Base-by-base conservation (phyloP, 2,888 invertebrate genomes). In the Himalopsyche tibetana region DNA sequence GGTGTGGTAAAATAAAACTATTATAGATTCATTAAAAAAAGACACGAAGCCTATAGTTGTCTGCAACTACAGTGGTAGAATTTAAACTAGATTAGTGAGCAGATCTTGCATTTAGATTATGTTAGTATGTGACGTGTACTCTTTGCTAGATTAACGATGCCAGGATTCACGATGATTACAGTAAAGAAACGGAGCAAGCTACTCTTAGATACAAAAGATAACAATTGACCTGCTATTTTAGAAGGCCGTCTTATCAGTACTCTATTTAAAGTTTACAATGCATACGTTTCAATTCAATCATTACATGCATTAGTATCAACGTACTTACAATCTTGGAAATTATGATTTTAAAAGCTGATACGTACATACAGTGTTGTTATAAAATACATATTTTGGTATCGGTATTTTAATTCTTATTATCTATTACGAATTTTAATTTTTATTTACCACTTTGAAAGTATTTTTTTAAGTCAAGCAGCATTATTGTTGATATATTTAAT, bases 221-320 rank as follows among this genome's bases (percentile, higher is more conserved):
- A 74, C 74, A 74, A 74, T 74, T 74, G 74, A 74, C 74, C 74
- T 74, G 74, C 74, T 74, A 74, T 74, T 74, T 74, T 4, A 74
- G 74, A 74, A 74, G 74, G 74, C 74, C 38, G 28, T 36, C 19
- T 69, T 69, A 69, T 69, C 74, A 12, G 9, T 74, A 74, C 74
- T 74, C 74, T 74, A 74, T 74, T 74, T 74, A 74, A 74, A 74
- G 74, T 2, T 74, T 36, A 74, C 74, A 74, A 38, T 74, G 74
- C 74, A 74, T 74, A 74, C 6, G 74, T 74, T 74, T 74, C 74
- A 74, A 74, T 74, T 38, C 74, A 74, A 74, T 74, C 74, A 38
- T 12, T 74, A 74, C 74, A 38, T 74, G 74, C 19, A 74, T 38
- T 74, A 74, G 74, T 74, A 15, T 15, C 36, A 2, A 74, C 38